These are phyloP conservation scores for Papio anubis DNA, from an alignment of 2,113 vertebrate species.

Conservation along the genomic window DNA sequence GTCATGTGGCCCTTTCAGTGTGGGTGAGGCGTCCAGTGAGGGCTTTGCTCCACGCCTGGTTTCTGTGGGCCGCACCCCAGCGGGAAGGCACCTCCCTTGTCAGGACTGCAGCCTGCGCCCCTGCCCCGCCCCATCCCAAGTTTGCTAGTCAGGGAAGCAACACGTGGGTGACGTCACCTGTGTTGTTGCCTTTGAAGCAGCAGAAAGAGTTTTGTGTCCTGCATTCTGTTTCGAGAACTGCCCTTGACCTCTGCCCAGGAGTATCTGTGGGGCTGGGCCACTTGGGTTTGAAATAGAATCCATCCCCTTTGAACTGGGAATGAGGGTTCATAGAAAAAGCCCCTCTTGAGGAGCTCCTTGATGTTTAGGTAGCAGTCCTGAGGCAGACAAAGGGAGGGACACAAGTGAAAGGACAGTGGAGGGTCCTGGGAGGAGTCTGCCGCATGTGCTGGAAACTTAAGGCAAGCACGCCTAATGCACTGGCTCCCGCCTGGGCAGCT, in stretches of 20 bases:
- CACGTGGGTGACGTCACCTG: accelerated
- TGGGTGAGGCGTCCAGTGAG: background rate
- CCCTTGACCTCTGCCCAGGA: background rate
- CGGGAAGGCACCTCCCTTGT: background rate
- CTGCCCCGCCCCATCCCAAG: background rate
- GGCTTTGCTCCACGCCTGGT: background rate
- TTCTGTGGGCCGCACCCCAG: background rate
- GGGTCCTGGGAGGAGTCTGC: background rate
- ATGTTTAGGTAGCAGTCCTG: background rate
- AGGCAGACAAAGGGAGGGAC: background rate
- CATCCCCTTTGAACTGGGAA: background rate
- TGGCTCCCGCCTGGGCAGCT: background rate
- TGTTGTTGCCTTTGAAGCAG: background rate
- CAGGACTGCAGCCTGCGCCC: background rate
- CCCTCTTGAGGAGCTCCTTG: background rate
- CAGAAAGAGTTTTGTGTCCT: background rate
- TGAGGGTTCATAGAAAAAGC: background rate
- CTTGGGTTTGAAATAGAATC: background rate
- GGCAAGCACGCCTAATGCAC: background rate
- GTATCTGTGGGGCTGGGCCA: background rate
- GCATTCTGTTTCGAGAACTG: background rate
- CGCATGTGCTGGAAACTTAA: accelerated
- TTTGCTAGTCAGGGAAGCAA: background rate
- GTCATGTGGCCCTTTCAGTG: background rate
- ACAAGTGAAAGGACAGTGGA: background rate